Base-by-base conservation (phyloP, 2,888 invertebrate species). In the Parnassius orleans region DNA sequence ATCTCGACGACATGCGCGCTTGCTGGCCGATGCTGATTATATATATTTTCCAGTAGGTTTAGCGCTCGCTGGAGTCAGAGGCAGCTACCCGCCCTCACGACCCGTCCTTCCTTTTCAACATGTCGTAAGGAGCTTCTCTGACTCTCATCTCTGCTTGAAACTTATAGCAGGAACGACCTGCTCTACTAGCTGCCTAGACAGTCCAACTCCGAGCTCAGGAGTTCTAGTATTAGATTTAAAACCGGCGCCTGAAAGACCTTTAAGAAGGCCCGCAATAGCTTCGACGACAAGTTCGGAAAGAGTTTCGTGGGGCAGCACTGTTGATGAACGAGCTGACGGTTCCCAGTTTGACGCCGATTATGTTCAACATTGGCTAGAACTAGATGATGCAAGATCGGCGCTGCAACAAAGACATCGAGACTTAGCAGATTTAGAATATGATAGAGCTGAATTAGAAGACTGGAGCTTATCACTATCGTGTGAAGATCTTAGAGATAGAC, bases 391-490 rank as follows among this genome's bases (percentile, higher is more conserved):
- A 2, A 90, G 95, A 74, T 94, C 94, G 61, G 93, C 94, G 3
- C 75, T 94, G 44, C 94, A 94, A 72, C 95, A 95, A 72, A 93
- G 95, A 70, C 94, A 95, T 77, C 90, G 95, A 65, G 95, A 95
- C 76, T 81, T 95, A 69, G 92, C 94, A 41, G 95, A 95, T 77
- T 84, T 95, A 73, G 95, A 95, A 79, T 95, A 95, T 75, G 95
- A 95, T 76, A 93, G 94, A 70, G 94, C 95, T 3, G 96, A 96
- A 80, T 84, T 96, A 67, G 95, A 96, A 83, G 95, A 96, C 80
- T 96, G 96, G 96, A 95, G 95, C 77, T 89, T 95, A 76, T 95
- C 94, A 53, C 83, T 95, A 66, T 95, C 95, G 0, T 94, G 93
- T 69, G 95, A 95, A 77, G 95, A 95, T 81, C 88, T 95, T 64